phyloP scores from a whole-genome alignment of 2,888 invertebrate genomes.

The Apamea anceps region DNA sequence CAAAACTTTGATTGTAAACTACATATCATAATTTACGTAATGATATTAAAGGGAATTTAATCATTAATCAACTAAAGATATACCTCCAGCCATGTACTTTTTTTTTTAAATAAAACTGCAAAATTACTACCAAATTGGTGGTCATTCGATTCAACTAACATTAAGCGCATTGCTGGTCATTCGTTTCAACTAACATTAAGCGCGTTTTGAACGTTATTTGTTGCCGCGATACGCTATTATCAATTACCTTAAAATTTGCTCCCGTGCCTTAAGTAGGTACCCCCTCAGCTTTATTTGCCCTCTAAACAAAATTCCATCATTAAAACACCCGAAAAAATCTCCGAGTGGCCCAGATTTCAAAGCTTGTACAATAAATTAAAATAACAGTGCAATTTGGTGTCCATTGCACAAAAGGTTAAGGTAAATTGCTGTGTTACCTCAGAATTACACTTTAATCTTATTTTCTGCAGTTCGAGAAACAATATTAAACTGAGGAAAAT shows the following conservation, averaged over 20 bases:
- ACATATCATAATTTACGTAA: too few species aligned
- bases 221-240: background rate
- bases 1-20: background rate
- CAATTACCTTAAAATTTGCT: background rate
- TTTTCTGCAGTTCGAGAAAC: background rate
- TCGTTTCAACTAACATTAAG: background rate
- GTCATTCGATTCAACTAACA: background rate
- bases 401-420: constrained; percentile 26
- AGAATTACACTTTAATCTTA: constrained; percentile 10
- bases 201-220: background rate
- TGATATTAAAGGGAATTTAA: too few species aligned
- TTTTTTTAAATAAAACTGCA: background rate
- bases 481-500: constrained; percentile 28
- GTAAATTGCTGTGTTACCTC: constrained; percentile 19
- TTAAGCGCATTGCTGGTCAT: background rate
- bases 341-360: constrained; percentile 17
- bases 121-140: background rate
- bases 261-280: background rate
- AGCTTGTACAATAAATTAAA: constrained; percentile 30
- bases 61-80: background rate
- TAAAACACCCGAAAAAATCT: constrained; percentile 15
- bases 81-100: background rate
- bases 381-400: constrained; percentile 42
- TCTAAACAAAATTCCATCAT: background rate
- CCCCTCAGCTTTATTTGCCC: background rate